Conservation (phyloP, 2,797 vertebrate genomes). For the Spinus pinus region DNA sequence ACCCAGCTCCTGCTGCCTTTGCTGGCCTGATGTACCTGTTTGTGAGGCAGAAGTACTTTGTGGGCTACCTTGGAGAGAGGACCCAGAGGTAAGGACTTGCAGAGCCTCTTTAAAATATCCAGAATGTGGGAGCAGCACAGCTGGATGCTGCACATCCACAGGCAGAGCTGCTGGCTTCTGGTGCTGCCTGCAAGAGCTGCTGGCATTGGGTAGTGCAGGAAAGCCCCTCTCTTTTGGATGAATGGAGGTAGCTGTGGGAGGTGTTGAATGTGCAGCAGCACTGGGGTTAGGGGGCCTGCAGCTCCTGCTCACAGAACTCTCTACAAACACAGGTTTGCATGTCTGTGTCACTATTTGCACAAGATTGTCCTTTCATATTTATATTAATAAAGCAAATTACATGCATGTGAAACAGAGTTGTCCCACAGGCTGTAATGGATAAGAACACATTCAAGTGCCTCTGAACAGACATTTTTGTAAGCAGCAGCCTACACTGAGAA, state of each 20-base stretch:
- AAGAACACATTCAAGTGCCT: not conserved
- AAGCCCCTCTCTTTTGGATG: not conserved
- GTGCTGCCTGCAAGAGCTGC: not conserved
- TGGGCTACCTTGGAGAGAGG: conserved; percentile 92
- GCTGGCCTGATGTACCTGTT: conserved; percentile 91
- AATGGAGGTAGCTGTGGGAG: not conserved
- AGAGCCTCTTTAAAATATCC: not conserved
- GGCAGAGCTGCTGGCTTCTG: not conserved
- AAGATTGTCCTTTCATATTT: not conserved
- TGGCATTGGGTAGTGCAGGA: not conserved
- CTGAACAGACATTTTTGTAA: not conserved
- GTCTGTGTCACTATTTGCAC: not conserved
- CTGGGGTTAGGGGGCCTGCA: not conserved
- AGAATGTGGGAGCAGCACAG: not conserved
- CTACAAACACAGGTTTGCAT: not conserved
- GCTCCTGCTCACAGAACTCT: not conserved
- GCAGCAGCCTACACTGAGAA: not conserved
- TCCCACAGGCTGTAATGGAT: not conserved
- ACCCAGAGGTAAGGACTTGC: conserved; percentile 85
- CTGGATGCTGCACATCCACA: not conserved
- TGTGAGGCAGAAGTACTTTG: conserved; percentile 94
- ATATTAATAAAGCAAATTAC: not conserved
- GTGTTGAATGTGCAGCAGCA: accelerated
- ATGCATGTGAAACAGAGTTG: not conserved
- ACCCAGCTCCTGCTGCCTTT: conserved; percentile 88